Evolutionary conservation across 64 coral and sea anemone genomes (phyloP).

Genomic region (Montipora cactus): DNA sequence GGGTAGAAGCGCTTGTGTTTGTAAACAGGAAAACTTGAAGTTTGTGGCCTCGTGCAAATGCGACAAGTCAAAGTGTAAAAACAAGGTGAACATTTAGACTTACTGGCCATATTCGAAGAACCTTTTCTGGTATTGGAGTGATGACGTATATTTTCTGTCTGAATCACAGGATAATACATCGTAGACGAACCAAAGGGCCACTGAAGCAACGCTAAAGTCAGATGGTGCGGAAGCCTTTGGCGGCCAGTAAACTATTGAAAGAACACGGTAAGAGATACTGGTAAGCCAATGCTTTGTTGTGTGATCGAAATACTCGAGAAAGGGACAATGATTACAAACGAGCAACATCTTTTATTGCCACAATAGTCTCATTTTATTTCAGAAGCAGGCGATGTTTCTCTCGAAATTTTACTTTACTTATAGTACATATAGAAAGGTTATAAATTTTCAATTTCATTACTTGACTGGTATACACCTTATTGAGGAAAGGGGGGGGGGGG

Average conservation of each 20-base stretch:
- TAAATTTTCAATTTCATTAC: neutral
- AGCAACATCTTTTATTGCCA: neutral
- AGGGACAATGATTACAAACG: neutral
- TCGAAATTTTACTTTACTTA: no score
- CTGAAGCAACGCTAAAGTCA: neutral
- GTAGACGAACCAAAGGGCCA: neutral
- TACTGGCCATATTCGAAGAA: neutral
- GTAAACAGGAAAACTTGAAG: neutral
- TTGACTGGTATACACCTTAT: neutral
- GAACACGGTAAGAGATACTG: neutral
- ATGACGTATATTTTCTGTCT: neutral
- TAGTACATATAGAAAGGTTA: no score
- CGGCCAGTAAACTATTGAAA: neutral
- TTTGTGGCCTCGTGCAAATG: neutral
- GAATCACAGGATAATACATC: neutral
- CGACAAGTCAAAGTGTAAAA: conserved; percentile 3
- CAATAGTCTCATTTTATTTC: neutral
- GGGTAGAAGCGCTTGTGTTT: neutral
- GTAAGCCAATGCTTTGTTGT: neutral
- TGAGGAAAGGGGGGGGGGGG: no score
- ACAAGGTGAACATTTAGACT: neutral
- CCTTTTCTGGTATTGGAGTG: neutral
- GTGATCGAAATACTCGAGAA: no score
- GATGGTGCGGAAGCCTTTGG: neutral
- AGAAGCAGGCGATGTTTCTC: no score